Base-by-base conservation (phyloP, 2,888 invertebrate species). In the Epiblema foenella region DNA sequence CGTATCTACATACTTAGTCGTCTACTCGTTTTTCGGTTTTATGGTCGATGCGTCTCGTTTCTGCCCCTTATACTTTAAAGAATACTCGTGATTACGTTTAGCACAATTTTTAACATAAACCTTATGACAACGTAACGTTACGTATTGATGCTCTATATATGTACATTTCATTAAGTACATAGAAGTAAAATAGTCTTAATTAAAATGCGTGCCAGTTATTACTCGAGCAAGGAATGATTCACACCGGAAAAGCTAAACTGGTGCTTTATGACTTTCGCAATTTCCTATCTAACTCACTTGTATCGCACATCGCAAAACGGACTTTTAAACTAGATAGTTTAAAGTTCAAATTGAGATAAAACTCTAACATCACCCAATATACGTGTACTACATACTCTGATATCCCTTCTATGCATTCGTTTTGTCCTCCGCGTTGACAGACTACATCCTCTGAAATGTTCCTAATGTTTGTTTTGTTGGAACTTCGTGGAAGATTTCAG, bases 161-260 rank as follows among this genome's bases (percentile, higher is more conserved):
- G 7, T 24, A 15, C 54, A 37, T 58, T 15, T 11, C 17, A 17
- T 37, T 18, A 46, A 8, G n/a, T 29, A 15, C 29, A 12, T 11
- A 33, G 56, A 42, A 20, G 12, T 10, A 59, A 54, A 59, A 54
- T 46, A 66, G 59, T 54, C 33, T 15, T 37, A 66, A 71, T 71
- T 39, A 56, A 70, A 52, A 37, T 52, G 65, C 29, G 54, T 65
- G 33, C 37, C 37, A 12, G 64, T 33, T 62, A 52, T 33, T 37
- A 33, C 29, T 39, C 42, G 20, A 39, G 63, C 60, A 60, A 39
- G 8, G 24, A 51, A 70, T 73, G 73, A 70, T 42, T 70, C 70
- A 73, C 72, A 52, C 73, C 70, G 73, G 73, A 73, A 62, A 65
- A 62, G 56, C 71, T 57, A 67, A 71, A 71, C 39, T 65, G 64